Percentiles rank a stretch among this genome's conserved stretches.
Conservation (phyloP, 2,113 vertebrate genomes). For the Passerina amoena region DNA sequence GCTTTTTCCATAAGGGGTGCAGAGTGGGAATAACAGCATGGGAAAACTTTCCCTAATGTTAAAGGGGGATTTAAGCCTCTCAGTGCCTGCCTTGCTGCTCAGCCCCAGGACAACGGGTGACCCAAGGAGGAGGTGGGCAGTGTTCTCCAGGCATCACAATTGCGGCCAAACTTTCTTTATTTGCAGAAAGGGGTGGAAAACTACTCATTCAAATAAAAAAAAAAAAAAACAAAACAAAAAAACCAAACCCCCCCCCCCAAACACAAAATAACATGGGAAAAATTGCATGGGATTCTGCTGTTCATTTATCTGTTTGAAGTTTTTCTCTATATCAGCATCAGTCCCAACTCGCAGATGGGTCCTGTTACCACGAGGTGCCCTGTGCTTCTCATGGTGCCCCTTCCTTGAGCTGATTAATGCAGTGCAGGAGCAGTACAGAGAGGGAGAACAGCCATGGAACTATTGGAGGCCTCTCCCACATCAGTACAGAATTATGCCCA, state of each 20-base stretch:
- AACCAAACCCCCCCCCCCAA: no score
- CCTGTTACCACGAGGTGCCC: not conserved
- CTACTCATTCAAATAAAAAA: not conserved
- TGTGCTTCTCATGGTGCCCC: not conserved
- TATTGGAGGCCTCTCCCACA: not conserved
- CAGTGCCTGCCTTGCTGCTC: not conserved
- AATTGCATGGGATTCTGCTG: not conserved
- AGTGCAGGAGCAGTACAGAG: not conserved
- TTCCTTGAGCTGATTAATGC: not conserved
- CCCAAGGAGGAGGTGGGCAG: not conserved
- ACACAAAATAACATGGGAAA: not conserved
- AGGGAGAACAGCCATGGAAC: not conserved
- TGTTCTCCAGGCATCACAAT: not conserved
- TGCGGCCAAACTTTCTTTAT: not conserved
- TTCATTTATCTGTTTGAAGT: not conserved
- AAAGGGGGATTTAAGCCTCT: not conserved
- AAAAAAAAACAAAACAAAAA: no score
- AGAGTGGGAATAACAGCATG: not conserved
- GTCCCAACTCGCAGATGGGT: not conserved
- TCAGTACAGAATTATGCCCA: not conserved
- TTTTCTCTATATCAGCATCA: not conserved
- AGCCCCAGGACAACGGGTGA: not conserved
- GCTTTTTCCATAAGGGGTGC: not conserved
- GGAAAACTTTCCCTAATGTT: not conserved
- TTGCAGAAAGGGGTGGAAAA: not conserved